Conservation (phyloP, 2,888 invertebrate genomes). For the Luffia ferchaultella region DNA sequence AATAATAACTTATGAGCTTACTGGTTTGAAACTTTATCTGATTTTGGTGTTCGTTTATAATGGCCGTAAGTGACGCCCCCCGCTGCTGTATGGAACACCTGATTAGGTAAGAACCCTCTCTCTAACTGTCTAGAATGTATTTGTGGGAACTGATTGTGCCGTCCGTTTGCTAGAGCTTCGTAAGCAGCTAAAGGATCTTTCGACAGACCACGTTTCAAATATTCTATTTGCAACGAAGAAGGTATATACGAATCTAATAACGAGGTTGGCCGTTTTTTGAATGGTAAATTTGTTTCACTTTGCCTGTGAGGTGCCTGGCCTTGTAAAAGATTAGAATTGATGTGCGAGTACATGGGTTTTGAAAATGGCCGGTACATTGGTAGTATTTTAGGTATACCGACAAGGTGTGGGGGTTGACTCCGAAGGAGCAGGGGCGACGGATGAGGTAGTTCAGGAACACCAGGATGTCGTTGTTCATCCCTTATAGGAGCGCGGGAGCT, state of each 20-base stretch:
- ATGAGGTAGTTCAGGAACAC: slow-evolving; percentile 36
- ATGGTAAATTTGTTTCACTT: slow-evolving; percentile 23
- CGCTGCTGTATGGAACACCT: slow-evolving; percentile 51
- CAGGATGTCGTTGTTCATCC: slow-evolving; percentile 31
- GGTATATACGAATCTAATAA: slow-evolving; percentile 69
- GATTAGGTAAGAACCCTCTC: slow-evolving; percentile 55
- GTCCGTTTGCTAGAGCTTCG: slow-evolving; percentile 43
- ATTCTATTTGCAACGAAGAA: slow-evolving; percentile 59
- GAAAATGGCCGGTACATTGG: slow-evolving; percentile 40
- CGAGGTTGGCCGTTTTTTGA: slow-evolving; percentile 48
- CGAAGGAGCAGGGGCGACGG: slow-evolving; percentile 42
- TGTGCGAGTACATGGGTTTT: slow-evolving; percentile 36
- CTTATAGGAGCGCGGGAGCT: slow-evolving; percentile 34
- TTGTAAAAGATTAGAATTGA: slow-evolving; percentile 21
- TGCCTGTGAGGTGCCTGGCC: slow-evolving; percentile 29
- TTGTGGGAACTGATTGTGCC: slow-evolving; percentile 26
- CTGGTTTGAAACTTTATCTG: too few species aligned
- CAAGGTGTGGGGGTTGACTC: slow-evolving; percentile 34
- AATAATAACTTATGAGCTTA: too few species aligned
- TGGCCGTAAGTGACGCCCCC: slow-evolving; percentile 54
- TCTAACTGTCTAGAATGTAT: slow-evolving; percentile 38
- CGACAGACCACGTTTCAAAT: slow-evolving; percentile 46
- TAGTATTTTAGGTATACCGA: slow-evolving; percentile 47
- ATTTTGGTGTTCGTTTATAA: slow-evolving; percentile 45
- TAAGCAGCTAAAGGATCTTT: slow-evolving; percentile 49